phyloP scores from a whole-genome alignment of 2,113 vertebrate genomes.

The Pterocles orientalis region DNA sequence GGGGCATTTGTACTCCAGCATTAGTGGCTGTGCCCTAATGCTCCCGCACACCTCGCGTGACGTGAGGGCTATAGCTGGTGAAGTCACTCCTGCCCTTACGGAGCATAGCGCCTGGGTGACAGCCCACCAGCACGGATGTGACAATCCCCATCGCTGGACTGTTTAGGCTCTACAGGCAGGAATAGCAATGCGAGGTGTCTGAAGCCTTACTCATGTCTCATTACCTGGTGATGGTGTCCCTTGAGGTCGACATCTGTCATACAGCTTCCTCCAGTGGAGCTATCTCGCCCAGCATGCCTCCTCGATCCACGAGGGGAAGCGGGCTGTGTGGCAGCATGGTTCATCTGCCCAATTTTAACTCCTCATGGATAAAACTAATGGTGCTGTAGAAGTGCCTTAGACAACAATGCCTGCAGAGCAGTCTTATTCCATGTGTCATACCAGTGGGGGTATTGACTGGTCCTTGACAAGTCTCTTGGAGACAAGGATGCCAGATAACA shows the following conservation, averaged over 20 bases:
- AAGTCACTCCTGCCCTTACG: neutral
- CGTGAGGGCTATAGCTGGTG: neutral
- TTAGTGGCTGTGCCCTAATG: neutral
- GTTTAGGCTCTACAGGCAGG: neutral
- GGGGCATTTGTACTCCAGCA: neutral
- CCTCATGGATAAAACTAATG: neutral
- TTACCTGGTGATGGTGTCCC: neutral
- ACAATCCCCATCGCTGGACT: neutral
- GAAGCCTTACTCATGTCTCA: neutral
- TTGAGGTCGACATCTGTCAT: neutral
- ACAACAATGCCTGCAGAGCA: neutral
- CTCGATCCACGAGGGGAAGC: neutral
- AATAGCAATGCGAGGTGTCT: neutral
- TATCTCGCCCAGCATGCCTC: neutral
- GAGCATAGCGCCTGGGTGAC: neutral
- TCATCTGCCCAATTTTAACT: neutral
- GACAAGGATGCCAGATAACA: neutral
- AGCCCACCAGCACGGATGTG: neutral
- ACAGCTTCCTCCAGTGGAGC: neutral
- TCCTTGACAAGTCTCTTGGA: neutral
- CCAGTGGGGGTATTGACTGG: neutral
- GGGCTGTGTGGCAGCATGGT: neutral
- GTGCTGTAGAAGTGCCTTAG: neutral
- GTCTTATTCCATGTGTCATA: neutral
- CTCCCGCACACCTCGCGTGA: neutral